phyloP scores from a whole-genome alignment of 35 echinoderm and acorn worm species.

The Apostichopus parvimensis region DNA sequence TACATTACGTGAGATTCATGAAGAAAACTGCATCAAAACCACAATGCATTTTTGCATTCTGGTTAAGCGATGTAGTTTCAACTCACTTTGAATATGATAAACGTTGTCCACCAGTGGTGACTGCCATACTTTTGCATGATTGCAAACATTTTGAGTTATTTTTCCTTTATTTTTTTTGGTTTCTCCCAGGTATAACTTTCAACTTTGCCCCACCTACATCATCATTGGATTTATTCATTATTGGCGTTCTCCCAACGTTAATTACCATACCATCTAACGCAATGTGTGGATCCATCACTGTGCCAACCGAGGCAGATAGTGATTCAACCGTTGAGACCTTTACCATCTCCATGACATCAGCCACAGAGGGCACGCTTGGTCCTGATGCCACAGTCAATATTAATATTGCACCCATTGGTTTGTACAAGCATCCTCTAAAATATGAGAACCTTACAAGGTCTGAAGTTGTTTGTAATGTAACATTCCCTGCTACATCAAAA shows the following conservation, averaged over 20 bases:
- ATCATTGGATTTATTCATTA: neutral
- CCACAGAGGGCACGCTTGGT: neutral
- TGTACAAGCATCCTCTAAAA: neutral
- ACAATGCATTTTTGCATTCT: too few relatives aligned
- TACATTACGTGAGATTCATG: too few relatives aligned
- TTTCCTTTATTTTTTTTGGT: neutral
- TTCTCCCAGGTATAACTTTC: neutral
- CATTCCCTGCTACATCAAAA: too few relatives aligned
- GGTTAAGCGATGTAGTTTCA: too few relatives aligned
- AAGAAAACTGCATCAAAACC: too few relatives aligned
- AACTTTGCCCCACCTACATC: neutral
- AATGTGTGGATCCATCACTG: neutral
- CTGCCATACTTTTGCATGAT: neutral
- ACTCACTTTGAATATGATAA: too few relatives aligned
- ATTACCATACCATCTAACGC: neutral
- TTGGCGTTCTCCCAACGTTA: neutral
- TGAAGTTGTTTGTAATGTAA: too few relatives aligned
- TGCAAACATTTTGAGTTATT: neutral
- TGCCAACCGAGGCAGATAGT: neutral
- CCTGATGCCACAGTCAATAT: constrained; percentile 20
- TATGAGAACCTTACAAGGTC: too few relatives aligned
- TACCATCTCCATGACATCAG: neutral
- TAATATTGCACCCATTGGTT: neutral
- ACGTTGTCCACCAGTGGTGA: neutral
- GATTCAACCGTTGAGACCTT: constrained; percentile 5